Percentiles rank a stretch among this genome's conserved stretches.
These are phyloP conservation scores for Pemphigus obesinymphae DNA, from an alignment of 1,140 invertebrate genomes.

Conservation along the genomic window DNA sequence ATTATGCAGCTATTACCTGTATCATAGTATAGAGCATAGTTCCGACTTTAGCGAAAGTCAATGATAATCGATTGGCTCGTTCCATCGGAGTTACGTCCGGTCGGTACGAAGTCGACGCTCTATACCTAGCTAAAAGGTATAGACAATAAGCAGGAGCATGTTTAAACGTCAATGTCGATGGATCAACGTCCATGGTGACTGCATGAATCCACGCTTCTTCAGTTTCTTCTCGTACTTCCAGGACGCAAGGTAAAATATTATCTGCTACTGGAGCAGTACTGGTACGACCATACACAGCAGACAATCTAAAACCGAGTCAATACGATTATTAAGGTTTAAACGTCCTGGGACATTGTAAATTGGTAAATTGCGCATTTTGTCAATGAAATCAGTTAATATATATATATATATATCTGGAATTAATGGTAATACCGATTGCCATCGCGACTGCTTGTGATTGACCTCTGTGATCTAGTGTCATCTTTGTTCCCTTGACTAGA, in stretches of 20 bases:
- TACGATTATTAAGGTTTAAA: neutral
- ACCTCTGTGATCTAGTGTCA: conserved; percentile 60
- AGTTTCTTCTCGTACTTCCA: conserved; percentile 91
- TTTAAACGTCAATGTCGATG: conserved; percentile 75
- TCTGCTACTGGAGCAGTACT: conserved; percentile 63
- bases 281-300: conserved; percentile 52
- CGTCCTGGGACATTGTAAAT: neutral
- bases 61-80: conserved; percentile 80
- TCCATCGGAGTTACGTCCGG: conserved; percentile 87
- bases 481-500: conserved; percentile 57
- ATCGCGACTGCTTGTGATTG: conserved; percentile 60
- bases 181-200: conserved; percentile 82
- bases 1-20: conserved; percentile 57
- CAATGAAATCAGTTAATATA: no score
- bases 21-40: conserved; percentile 78
- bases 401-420: neutral
- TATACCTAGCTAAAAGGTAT: conserved; percentile 86
- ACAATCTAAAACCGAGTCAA: neutral
- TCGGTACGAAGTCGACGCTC: conserved; percentile 87
- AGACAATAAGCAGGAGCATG: conserved; percentile 91
- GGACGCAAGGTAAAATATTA: conserved; percentile 85
- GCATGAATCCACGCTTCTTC: conserved; percentile 85
- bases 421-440: conserved; percentile 44
- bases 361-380: no score
- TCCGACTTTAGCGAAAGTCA: conserved; percentile 83